Base-by-base conservation (phyloP, 2,888 invertebrate species). In the Sminthurinus aureus region DNA sequence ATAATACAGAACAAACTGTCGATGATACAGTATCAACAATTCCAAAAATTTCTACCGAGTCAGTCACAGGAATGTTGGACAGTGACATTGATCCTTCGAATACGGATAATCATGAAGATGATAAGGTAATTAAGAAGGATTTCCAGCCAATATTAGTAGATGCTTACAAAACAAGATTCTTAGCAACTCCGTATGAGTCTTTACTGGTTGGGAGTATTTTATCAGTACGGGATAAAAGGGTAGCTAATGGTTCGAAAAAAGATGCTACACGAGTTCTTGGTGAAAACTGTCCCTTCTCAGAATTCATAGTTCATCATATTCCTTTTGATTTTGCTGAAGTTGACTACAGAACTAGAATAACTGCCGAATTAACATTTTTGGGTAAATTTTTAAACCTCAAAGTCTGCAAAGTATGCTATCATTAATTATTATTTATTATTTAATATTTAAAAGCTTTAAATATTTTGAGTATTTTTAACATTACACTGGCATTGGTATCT, bases 281-380 rank as follows among this genome's bases (percentile, higher is more conserved):
- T 0, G 82, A 83, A 3, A 83, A 85, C 22, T 88, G 88, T 71
- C 87, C 88, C 0, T 88, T 85, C 82, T 51, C 83, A 6, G 82
- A 82, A 24, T 87, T 88, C 79, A 20, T 69, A 2, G 74, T 88
- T 3, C 73, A 80, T 58, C 75, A 84, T 38, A 83, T 73, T 2
- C 52, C 85, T 0, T 84, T 87, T 18, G 86, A 87, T 73, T 87
- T 84, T 66, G 88, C 85, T 6, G 88, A 87, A 84, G 86, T 87
- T 50, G 81, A 84, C 22, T 84, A 81, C n/a, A 15, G 77, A 69
- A 85, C 85, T 6, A 71, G 88, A 67, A 80, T 88, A 6, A 88
- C 86, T 0, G 88, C 85, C 0, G 82, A 84, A 67, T 71, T 88
- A 0, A 86, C 85, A 8, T 88, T 86, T 58, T 73, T 84, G 50